Conservation (phyloP, 2,888 invertebrate species). For the Tineola bisselliella region DNA sequence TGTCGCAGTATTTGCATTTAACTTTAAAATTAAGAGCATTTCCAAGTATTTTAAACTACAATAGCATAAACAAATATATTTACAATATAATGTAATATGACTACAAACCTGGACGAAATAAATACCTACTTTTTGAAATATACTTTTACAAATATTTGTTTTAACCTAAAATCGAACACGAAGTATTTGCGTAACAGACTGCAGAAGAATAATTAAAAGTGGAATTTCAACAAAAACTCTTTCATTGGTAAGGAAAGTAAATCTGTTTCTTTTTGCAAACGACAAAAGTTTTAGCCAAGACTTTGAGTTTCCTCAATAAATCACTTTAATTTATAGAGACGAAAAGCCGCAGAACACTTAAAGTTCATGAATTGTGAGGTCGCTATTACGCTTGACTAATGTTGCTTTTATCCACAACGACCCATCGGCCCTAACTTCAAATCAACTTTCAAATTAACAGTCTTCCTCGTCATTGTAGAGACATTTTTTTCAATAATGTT, state of each 20-base stretch:
- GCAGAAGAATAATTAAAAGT: background rate
- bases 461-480: constrained; percentile 16
- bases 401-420: constrained; percentile 25
- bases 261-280: constrained; percentile 49
- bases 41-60: no score
- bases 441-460: constrained; percentile 15
- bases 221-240: constrained; percentile 26
- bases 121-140: no score
- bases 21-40: no score
- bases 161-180: no score
- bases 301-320: constrained; percentile 49
- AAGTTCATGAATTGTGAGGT: constrained; percentile 34
- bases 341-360: constrained; percentile 40
- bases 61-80: no score
- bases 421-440: constrained; percentile 18
- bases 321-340: constrained; percentile 61
- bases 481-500: background rate
- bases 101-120: no score
- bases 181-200: no score
- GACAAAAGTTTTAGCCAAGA: constrained; percentile 44
- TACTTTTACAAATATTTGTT: no score
- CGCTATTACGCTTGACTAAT: constrained; percentile 46
- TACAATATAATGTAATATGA: no score
- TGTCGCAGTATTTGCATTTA: no score
- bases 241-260: constrained; percentile 42